Conservation (phyloP, 2,888 invertebrate species). For the Drosophila cracens region DNA sequence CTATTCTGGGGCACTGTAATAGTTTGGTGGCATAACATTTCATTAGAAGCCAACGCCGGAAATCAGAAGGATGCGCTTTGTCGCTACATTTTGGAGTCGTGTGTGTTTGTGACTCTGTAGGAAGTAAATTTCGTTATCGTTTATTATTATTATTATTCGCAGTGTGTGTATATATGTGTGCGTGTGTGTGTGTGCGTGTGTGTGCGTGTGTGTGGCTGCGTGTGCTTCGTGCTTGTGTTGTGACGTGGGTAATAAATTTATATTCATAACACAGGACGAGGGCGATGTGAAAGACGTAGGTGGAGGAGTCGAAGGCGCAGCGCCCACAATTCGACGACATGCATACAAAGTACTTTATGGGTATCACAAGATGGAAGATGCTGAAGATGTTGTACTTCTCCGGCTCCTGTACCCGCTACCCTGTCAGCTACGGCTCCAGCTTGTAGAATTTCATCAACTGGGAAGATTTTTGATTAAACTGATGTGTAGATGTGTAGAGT, state of each 20-base stretch:
- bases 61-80: conserved; percentile 74
- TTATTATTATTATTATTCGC: conserved; percentile 80
- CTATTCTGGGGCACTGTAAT: conserved; percentile 29
- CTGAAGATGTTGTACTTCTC: conserved; percentile 37
- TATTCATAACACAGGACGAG: conserved; percentile 75
- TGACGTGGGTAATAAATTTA: conserved; percentile 80
- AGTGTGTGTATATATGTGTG: conserved; percentile 53
- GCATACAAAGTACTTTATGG: conserved; percentile 79
- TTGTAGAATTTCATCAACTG: conserved; percentile 62
- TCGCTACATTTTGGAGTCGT: conserved; percentile 25
- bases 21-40: conserved; percentile 67
- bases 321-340: conserved; percentile 57
- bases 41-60: conserved; percentile 62
- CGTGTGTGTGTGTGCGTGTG: not conserved
- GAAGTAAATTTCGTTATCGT: conserved; percentile 80
- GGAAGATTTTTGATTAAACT: conserved; percentile 77
- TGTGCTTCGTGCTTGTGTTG: conserved; percentile 64
- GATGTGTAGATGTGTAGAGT: conserved; percentile 12
- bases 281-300: conserved; percentile 26
- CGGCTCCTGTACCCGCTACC: not conserved
- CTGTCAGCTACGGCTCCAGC: not conserved
- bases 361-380: conserved; percentile 53
- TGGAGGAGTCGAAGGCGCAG: conserved; percentile 21
- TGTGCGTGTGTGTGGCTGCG: conserved; percentile 48
- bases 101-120: conserved; percentile 53